These are phyloP conservation scores for Phrixothrix hirtus DNA, from an alignment of 2,888 invertebrate species.

Conservation along the genomic window DNA sequence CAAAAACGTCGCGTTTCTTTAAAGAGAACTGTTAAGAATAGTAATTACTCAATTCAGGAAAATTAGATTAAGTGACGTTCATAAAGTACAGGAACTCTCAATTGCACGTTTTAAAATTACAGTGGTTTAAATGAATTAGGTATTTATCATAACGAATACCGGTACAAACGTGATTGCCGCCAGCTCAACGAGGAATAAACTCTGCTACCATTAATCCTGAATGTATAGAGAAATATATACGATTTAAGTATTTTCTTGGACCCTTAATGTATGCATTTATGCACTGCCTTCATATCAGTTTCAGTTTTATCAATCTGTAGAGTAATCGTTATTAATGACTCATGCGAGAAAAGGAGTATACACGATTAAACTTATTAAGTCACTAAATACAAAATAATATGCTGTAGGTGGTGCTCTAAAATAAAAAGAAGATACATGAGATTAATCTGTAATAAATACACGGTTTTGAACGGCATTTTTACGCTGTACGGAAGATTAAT, in stretches of 20 bases:
- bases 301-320: slow-evolving; percentile 23
- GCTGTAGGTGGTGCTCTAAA: slow-evolving; percentile 44
- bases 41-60: slow-evolving; percentile 14
- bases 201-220: slow-evolving; percentile 46
- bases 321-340: slow-evolving; percentile 28
- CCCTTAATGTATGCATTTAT: slow-evolving; percentile 20
- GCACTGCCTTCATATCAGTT: slow-evolving; percentile 25
- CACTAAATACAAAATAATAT: slow-evolving; percentile 45
- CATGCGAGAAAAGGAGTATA: slow-evolving; percentile 15
- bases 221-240: slow-evolving; percentile 43
- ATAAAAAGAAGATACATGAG: slow-evolving; percentile 44
- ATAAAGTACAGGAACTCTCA: slow-evolving; percentile 12
- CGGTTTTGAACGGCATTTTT: slow-evolving; percentile 37
- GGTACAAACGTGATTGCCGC: slow-evolving; percentile 43
- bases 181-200: slow-evolving; percentile 42
- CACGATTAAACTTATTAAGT: slow-evolving; percentile 28
- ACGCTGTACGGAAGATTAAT: slow-evolving; percentile 26
- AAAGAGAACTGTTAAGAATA: background rate
- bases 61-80: slow-evolving; percentile 8
- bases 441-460: slow-evolving; percentile 46
- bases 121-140: slow-evolving; percentile 44
- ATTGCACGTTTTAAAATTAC: slow-evolving; percentile 26
- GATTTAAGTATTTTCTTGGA: slow-evolving; percentile 33
- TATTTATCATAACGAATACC: slow-evolving; percentile 44
- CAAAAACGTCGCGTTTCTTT: no score